Evolutionary conservation across 2,888 invertebrate species (phyloP).

Genomic region (Arrhopalites spinosus): DNA sequence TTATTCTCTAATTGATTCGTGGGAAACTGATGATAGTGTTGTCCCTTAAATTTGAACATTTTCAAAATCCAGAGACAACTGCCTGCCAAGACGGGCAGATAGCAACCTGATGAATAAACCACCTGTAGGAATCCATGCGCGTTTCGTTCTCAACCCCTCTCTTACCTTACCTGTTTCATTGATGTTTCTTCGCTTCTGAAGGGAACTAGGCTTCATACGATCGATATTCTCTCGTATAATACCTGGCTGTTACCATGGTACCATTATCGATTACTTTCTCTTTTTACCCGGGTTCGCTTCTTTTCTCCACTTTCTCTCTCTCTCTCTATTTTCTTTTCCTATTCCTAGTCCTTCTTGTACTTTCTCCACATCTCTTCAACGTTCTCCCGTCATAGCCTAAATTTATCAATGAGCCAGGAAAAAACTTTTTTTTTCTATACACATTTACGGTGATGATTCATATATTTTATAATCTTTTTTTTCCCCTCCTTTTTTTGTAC

Average conservation of each 20-base stretch:
- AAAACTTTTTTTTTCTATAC: too few relatives aligned
- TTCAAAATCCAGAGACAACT: slow-evolving; percentile 10
- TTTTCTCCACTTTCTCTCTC: slow-evolving; percentile 17
- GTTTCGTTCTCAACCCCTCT: slow-evolving; percentile 18
- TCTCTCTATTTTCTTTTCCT: background rate
- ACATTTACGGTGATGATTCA: too few relatives aligned
- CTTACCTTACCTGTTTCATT: slow-evolving; percentile 33
- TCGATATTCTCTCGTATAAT: slow-evolving; percentile 29
- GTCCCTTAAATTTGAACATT: slow-evolving; percentile 51
- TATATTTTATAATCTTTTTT: background rate
- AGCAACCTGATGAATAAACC: slow-evolving; percentile 53
- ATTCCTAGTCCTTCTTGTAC: background rate
- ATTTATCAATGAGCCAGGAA: slow-evolving; percentile 8
- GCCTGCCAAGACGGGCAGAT: slow-evolving; percentile 14
- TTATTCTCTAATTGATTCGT: slow-evolving; percentile 59
- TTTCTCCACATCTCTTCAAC: background rate
- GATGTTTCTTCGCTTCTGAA: slow-evolving; percentile 26
- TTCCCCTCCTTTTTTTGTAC: background rate
- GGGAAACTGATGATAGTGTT: slow-evolving; percentile 37
- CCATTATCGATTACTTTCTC: slow-evolving; percentile 26
- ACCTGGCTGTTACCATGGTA: slow-evolving; percentile 36
- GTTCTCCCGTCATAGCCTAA: background rate
- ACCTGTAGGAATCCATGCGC: slow-evolving; percentile 50
- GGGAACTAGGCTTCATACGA: slow-evolving; percentile 10
- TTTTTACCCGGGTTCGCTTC: slow-evolving; percentile 33